phyloP scores from a whole-genome alignment of 35 echinoderm and acorn worm genomes.

The Strongylocentrotus purpuratus region DNA sequence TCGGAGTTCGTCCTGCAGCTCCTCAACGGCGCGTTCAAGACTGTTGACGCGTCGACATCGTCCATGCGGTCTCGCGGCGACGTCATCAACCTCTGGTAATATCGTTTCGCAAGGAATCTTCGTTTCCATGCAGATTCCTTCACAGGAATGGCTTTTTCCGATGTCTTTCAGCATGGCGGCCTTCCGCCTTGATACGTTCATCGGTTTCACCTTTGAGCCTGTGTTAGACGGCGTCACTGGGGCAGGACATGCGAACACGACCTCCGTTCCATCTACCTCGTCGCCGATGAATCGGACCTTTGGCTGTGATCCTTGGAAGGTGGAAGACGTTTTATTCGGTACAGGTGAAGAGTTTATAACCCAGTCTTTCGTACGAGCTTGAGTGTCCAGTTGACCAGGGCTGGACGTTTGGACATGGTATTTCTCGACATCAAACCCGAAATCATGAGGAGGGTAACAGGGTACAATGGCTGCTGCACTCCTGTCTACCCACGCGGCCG shows the following conservation, averaged over 20 bases:
- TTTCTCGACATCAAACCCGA: background rate
- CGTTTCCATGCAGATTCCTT: background rate
- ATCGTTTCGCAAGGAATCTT: background rate
- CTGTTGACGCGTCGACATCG: slow-evolving; percentile 8
- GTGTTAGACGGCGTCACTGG: background rate
- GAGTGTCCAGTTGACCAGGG: background rate
- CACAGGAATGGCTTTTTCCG: slow-evolving; percentile 23
- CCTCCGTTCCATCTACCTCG: background rate
- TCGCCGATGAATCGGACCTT: background rate
- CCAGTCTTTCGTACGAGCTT: background rate
- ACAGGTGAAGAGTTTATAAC: background rate
- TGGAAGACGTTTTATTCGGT: background rate
- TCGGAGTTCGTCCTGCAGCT: background rate
- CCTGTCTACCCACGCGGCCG: background rate
- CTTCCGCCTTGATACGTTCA: background rate
- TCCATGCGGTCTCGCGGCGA: background rate
- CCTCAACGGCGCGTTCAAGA: slow-evolving; percentile 13
- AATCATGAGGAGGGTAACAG: background rate
- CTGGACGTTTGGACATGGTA: background rate
- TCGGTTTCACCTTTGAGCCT: background rate
- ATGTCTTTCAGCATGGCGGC: slow-evolving; percentile 5
- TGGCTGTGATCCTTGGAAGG: background rate
- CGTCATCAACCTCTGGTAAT: background rate
- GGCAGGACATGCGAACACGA: background rate
- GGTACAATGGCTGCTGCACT: background rate